Percentiles rank a stretch among this genome's conserved stretches.
Evolutionary conservation across 2,113 vertebrate genomes (phyloP).

Genomic region (Misgurnus mizolepis): DNA sequence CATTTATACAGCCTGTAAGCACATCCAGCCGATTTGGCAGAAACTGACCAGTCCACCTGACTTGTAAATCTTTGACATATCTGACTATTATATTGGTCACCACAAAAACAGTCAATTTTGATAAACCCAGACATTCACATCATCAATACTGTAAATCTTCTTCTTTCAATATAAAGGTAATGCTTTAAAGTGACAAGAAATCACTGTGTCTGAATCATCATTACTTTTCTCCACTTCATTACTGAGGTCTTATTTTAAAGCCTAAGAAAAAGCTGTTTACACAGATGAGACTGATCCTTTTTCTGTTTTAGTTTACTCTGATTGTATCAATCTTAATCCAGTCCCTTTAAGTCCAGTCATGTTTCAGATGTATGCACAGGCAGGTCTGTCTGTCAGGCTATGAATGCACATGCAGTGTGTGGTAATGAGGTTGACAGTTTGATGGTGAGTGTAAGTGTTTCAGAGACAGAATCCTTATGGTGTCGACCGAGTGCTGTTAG

Average conservation of each 20-base stretch:
- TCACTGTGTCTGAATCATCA: not conserved
- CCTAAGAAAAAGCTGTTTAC: slow-evolving; percentile 11
- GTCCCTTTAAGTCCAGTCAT: slow-evolving; percentile 42
- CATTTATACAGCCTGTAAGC: too few relatives aligned
- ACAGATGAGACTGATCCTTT: slow-evolving; percentile 16
- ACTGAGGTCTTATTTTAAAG: slow-evolving; percentile 1
- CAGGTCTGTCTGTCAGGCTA: slow-evolving; percentile 18
- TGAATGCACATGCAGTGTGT: slow-evolving; percentile 29
- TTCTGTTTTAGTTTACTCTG: not conserved
- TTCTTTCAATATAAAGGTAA: not conserved
- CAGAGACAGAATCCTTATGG: slow-evolving; percentile 28
- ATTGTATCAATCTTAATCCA: slow-evolving; percentile 34
- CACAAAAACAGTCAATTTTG: not conserved
- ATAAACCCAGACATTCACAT: slow-evolving; percentile 12
- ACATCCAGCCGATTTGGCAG: not conserved
- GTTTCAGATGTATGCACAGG: slow-evolving; percentile 41
- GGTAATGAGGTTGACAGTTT: slow-evolving; percentile 40
- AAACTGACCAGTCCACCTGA: not conserved
- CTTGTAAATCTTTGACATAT: slow-evolving; percentile 25
- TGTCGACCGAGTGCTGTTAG: slow-evolving; percentile 1
- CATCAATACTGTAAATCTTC: not conserved
- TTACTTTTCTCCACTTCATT: not conserved
- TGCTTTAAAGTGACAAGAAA: not conserved
- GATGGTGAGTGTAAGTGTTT: slow-evolving; percentile 11
- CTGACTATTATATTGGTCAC: not conserved